phyloP scores from a whole-genome alignment of 2,113 vertebrate species.

The Rallus limicola region DNA sequence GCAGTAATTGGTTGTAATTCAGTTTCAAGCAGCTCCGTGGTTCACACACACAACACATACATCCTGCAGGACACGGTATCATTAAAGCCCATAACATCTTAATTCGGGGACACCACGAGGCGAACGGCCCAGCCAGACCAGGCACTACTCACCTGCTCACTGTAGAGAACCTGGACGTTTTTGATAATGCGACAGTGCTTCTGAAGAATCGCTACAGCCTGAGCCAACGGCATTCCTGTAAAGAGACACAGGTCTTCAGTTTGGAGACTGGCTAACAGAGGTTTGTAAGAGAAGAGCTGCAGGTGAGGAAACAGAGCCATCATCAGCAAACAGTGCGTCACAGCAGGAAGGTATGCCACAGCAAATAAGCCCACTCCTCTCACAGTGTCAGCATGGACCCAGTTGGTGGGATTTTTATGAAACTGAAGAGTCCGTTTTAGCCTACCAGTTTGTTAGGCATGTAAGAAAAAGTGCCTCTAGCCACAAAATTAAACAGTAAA shows the following conservation, averaged over 20 bases:
- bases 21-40: not conserved
- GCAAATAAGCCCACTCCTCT: not conserved
- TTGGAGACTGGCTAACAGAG: not conserved
- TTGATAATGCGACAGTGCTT: constrained; percentile 98
- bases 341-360: not conserved
- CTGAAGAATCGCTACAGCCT: constrained; percentile 97
- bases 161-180: constrained; percentile 99
- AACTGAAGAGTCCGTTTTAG: not conserved
- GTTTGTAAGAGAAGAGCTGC: not conserved
- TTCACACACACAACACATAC: rapidly evolving
- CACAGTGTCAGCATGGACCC: not conserved
- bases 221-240: constrained; percentile 96
- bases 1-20: not conserved
- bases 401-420: not conserved
- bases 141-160: constrained; percentile 88
- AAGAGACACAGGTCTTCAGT: constrained; percentile 25
- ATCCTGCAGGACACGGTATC: not conserved
- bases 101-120: not conserved
- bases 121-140: not conserved
- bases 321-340: not conserved
- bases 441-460: not conserved
- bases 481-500: not conserved
- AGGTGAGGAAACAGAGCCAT: not conserved
- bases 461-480: not conserved
- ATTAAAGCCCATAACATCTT: not conserved